Percentiles rank a stretch among this genome's conserved stretches.
phyloP scores from a whole-genome alignment of 2,888 invertebrate genomes.

The Callimorpha dominula region DNA sequence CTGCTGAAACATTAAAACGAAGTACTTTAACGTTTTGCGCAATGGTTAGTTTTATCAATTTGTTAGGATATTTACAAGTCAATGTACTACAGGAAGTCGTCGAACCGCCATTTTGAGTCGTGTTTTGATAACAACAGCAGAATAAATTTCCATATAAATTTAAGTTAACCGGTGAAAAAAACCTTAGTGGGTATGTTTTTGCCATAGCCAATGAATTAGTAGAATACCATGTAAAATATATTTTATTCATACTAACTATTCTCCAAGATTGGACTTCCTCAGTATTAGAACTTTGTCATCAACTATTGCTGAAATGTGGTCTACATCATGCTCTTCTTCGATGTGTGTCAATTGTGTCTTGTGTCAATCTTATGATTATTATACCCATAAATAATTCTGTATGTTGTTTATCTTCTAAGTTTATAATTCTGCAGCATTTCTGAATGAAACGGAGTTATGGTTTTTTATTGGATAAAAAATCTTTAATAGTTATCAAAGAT shows the following conservation, averaged over 20 bases:
- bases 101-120: conserved; percentile 39
- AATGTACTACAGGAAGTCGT: conserved; percentile 51
- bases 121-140: conserved; percentile 39
- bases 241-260: no score
- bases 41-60: conserved; percentile 45
- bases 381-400: no score
- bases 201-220: background rate
- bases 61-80: conserved; percentile 34
- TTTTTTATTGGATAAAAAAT: background rate
- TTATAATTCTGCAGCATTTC: no score
- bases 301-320: no score
- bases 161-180: conserved; percentile 6
- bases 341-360: no score
- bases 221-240: background rate
- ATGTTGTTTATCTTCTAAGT: no score
- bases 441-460: background rate
- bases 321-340: no score
- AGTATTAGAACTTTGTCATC: no score
- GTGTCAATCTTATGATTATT: no score
- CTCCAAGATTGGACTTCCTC: no score
- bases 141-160: conserved; percentile 47
- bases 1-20: conserved; percentile 24
- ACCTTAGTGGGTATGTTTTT: background rate
- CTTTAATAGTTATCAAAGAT: background rate
- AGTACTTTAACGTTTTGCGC: conserved; percentile 26